A percentile compares a stretch with the other conserved stretches of the same genome.
These are phyloP conservation scores for Zosterops japonicus DNA, from an alignment of 2,113 vertebrate species.

Conservation along the genomic window DNA sequence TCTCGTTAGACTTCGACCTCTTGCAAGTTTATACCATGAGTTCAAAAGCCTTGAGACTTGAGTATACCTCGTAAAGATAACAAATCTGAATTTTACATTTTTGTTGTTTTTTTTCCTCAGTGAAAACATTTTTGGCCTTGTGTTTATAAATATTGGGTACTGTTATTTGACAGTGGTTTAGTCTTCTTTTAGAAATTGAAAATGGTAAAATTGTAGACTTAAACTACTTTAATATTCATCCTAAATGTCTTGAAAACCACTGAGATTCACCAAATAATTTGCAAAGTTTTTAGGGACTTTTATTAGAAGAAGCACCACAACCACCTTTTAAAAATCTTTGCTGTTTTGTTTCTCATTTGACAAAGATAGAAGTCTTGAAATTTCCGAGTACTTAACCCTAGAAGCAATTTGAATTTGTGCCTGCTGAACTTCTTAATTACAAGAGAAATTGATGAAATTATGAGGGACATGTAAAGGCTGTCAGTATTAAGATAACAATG, in stretches of 20 bases:
- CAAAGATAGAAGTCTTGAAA: background rate
- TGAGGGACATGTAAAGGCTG: background rate
- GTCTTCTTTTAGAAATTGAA: background rate
- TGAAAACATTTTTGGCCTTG: background rate
- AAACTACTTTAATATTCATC: background rate
- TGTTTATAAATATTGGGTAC: background rate
- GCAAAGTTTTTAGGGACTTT: background rate
- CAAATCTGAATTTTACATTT: background rate
- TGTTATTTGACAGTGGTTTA: background rate
- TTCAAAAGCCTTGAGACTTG: slow-evolving; percentile 22
- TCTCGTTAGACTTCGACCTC: background rate
- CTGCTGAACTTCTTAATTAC: background rate
- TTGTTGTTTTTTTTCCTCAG: background rate
- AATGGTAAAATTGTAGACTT: background rate
- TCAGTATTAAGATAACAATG: background rate
- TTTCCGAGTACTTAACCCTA: background rate
- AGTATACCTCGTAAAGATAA: background rate
- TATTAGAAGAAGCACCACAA: background rate
- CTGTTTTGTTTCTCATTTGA: background rate
- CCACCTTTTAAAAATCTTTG: background rate
- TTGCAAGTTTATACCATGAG: background rate
- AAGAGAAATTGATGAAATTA: background rate
- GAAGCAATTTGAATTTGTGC: background rate
- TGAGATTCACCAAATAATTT: background rate
- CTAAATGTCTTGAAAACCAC: background rate